Evolutionary conservation across 1,140 invertebrate species (phyloP).

Genomic region (Mylabris phalerata): DNA sequence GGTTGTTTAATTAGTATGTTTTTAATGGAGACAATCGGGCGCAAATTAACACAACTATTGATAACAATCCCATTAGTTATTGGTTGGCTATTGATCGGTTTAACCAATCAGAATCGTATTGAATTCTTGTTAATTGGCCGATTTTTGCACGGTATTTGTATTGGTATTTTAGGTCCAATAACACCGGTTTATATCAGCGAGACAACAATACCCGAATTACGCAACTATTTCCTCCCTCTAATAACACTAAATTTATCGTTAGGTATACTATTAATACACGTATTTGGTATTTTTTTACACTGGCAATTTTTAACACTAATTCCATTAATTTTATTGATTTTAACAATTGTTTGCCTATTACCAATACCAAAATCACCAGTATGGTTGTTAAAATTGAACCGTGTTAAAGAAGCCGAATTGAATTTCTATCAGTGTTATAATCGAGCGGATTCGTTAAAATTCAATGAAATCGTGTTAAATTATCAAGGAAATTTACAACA

Average conservation of each 20-base stretch:
- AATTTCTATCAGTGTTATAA: conserved; percentile 45
- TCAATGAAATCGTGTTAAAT: too few relatives aligned
- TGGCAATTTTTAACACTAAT: conserved; percentile 53
- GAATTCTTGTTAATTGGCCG: conserved; percentile 54
- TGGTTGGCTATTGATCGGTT: conserved; percentile 60
- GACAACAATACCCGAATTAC: conserved; percentile 48
- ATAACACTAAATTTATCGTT: conserved; percentile 49
- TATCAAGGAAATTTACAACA: too few relatives aligned
- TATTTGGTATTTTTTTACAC: conserved; percentile 52
- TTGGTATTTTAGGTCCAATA: conserved; percentile 28
- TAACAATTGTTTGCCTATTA: conserved; percentile 18
- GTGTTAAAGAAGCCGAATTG: conserved; percentile 45
- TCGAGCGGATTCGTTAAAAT: conserved; percentile 31
- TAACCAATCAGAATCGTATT: conserved; percentile 41
- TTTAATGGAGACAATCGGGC: conserved; percentile 60
- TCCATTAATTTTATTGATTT: conserved; percentile 44
- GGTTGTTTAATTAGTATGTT: conserved; percentile 53
- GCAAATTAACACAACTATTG: conserved; percentile 54
- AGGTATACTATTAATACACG: conserved; percentile 50
- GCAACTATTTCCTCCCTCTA: conserved; percentile 51
- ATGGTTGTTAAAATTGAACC: conserved; percentile 55
- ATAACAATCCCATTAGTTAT: conserved; percentile 53
- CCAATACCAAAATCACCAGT: conserved; percentile 62
- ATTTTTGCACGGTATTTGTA: conserved; percentile 57
- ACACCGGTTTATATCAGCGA: conserved; percentile 44